These are phyloP conservation scores for Agonopterix heracliana DNA, from an alignment of 2,888 invertebrate genomes.

Conservation along the genomic window DNA sequence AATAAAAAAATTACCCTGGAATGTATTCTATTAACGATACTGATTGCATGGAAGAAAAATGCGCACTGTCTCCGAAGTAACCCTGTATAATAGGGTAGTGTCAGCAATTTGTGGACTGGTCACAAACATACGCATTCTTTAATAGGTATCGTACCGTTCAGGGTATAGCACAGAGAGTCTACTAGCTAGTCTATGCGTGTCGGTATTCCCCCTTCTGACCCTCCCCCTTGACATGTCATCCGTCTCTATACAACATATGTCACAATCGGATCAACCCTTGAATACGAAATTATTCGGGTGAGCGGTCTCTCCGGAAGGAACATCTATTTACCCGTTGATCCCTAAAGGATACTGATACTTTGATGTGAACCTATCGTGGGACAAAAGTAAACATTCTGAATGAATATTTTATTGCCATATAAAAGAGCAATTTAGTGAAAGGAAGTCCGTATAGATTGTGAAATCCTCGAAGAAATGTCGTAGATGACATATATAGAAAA, in stretches of 20 bases:
- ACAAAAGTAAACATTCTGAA: not conserved
- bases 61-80: too few relatives aligned
- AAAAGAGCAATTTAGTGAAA: not conserved
- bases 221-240: not conserved
- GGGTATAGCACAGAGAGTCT: too few relatives aligned
- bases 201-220: not conserved
- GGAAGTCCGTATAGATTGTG: not conserved
- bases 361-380: conserved; percentile 15
- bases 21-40: too few relatives aligned
- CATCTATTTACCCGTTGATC: conserved; percentile 23
- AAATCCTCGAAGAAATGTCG: too few relatives aligned
- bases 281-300: conserved; percentile 37
- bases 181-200: too few relatives aligned
- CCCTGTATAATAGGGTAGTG: too few relatives aligned
- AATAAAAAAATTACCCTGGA: too few relatives aligned
- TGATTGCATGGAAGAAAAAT: too few relatives aligned
- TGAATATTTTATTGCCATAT: not conserved
- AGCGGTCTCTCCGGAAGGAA: conserved; percentile 21
- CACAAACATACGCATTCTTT: too few relatives aligned
- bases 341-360: conserved; percentile 16
- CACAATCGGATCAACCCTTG: conserved; percentile 28
- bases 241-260: conserved; percentile 21
- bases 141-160: too few relatives aligned
- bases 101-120: too few relatives aligned
- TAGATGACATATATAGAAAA: too few relatives aligned